phyloP scores from a whole-genome alignment of 2,888 invertebrate species.

The Lasioglossum figueresi region DNA sequence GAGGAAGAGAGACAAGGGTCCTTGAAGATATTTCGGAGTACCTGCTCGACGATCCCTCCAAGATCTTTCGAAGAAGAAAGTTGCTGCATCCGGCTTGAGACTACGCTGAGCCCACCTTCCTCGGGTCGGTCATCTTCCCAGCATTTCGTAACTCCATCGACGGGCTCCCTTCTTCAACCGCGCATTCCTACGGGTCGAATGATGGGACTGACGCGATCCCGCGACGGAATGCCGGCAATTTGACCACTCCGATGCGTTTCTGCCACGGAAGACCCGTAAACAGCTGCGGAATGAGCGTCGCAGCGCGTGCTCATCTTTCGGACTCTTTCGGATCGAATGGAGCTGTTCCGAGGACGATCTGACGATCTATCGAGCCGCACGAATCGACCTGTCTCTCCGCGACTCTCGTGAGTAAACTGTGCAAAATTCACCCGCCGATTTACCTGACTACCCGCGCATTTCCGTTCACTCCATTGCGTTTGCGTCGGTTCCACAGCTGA shows the following conservation, averaged over 20 bases:
- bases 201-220: slow-evolving; percentile 14
- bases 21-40: slow-evolving; percentile 32
- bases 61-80: slow-evolving; percentile 62
- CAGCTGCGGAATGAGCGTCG: slow-evolving; percentile 28
- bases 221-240: slow-evolving; percentile 22
- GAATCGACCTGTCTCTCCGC: slow-evolving; percentile 37
- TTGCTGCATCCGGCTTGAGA: slow-evolving; percentile 60
- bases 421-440: not conserved
- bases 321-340: slow-evolving; percentile 48
- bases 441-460: not conserved
- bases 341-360: slow-evolving; percentile 34
- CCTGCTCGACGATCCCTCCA: slow-evolving; percentile 35
- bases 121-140: slow-evolving; percentile 19
- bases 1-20: not conserved
- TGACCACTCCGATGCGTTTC: slow-evolving; percentile 18
- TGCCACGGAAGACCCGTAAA: not conserved
- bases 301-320: slow-evolving; percentile 28
- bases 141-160: slow-evolving; percentile 24
- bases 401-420: slow-evolving; percentile 57
- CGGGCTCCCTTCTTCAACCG: not conserved
- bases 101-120: slow-evolving; percentile 16
- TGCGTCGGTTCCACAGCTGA: not conserved
- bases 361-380: slow-evolving; percentile 41
- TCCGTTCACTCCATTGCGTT: not conserved
- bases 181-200: not conserved